Conservation (phyloP, 1,140 invertebrate species). For the Listronotus bonariensis region DNA sequence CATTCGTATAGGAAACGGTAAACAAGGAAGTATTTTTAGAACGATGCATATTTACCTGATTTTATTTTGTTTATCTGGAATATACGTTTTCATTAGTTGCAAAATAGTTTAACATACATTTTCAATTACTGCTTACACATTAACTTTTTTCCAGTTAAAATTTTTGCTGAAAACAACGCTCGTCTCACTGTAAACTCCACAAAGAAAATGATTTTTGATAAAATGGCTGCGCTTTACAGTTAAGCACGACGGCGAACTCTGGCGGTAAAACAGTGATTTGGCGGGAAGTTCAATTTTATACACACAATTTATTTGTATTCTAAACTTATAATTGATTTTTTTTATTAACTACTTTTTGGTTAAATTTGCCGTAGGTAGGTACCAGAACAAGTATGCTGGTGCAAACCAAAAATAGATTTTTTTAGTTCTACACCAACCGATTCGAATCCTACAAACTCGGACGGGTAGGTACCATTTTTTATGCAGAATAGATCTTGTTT, state of each 20-base stretch:
- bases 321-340: too few species aligned
- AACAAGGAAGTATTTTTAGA: conserved; percentile 8
- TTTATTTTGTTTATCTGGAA: conserved; percentile 1
- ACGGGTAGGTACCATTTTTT: too few species aligned
- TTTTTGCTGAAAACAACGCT: conserved; percentile 2
- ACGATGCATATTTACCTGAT: conserved; percentile 5
- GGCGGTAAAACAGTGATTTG: not conserved
- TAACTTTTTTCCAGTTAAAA: not conserved
- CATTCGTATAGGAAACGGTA: not conserved
- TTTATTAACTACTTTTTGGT: too few species aligned
- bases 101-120: conserved; percentile 2
- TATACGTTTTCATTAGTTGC: not conserved
- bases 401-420: too few species aligned
- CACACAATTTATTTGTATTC: too few species aligned
- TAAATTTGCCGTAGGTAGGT: too few species aligned
- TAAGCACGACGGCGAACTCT: not conserved
- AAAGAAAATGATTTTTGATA: conserved; percentile 20
- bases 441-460: too few species aligned
- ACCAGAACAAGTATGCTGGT: too few species aligned
- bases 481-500: too few species aligned
- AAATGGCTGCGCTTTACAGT: conserved; percentile 12
- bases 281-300: not conserved
- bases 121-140: conserved; percentile 5
- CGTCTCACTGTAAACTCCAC: conserved; percentile 10
- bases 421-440: too few species aligned